A percentile compares a stretch with the other conserved stretches of the same genome.
These are phyloP conservation scores for Halictus ligatus DNA, from an alignment of 2,888 invertebrate species.

Conservation along the genomic window DNA sequence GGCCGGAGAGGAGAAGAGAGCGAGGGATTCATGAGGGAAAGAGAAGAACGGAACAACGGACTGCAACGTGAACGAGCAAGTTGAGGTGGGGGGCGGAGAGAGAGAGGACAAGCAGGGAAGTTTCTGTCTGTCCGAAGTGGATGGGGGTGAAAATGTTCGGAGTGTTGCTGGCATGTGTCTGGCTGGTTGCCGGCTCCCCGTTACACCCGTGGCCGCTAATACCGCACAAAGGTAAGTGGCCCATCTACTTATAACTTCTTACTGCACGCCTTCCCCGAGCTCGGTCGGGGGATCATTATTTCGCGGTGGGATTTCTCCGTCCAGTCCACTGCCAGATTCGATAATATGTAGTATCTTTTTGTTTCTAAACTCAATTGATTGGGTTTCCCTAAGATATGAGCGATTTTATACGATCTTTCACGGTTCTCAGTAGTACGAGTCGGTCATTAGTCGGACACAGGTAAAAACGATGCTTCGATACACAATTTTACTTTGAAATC, in stretches of 20 bases:
- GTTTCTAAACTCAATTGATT: background rate
- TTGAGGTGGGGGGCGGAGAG: slow-evolving; percentile 30
- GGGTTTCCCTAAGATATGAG: background rate
- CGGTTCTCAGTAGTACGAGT: background rate
- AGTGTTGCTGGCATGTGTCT: slow-evolving; percentile 75
- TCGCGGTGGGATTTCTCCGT: background rate
- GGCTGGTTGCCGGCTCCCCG: slow-evolving; percentile 77
- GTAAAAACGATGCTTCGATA: background rate
- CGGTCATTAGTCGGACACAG: background rate
- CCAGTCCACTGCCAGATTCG: background rate
- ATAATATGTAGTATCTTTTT: background rate
- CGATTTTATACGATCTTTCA: background rate
- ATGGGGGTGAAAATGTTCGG: slow-evolving; percentile 75
- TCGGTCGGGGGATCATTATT: slow-evolving; percentile 3
- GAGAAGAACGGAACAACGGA: slow-evolving; percentile 33
- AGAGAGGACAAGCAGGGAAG: slow-evolving; percentile 63
- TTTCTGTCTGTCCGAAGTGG: slow-evolving; percentile 72
- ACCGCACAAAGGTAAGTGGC: slow-evolving; percentile 74
- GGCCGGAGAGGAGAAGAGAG: too few species aligned
- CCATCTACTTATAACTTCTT: slow-evolving; percentile 37
- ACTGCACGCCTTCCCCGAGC: slow-evolving; percentile 17
- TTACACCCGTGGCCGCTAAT: slow-evolving; percentile 74
- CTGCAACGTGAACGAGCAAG: slow-evolving; percentile 45
- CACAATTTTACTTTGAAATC: background rate
- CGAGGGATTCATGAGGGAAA: slow-evolving; percentile 15